Evolutionary conservation across 2,113 vertebrate genomes (phyloP).

Genomic region (Lutjanus erythropterus): DNA sequence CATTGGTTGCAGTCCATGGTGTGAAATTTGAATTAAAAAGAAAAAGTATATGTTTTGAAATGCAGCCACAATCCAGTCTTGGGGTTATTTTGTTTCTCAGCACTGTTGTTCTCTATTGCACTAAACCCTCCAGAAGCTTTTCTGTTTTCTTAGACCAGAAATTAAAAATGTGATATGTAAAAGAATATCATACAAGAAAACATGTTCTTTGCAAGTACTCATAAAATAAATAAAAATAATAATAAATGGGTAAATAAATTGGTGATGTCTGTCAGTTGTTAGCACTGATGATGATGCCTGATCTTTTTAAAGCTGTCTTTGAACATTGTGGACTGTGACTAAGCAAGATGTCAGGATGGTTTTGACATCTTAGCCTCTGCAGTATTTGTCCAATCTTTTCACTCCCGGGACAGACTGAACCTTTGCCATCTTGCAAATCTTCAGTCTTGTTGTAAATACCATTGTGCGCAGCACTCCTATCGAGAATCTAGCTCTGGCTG

Average conservation of each 20-base stretch:
- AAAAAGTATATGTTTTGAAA: no score
- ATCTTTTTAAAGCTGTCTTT: slow-evolving; percentile 20
- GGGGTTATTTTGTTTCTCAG: neutral
- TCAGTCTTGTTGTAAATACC: neutral
- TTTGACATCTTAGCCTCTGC: neutral
- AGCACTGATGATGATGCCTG: neutral
- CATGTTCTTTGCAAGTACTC: neutral
- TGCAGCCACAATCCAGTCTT: no score
- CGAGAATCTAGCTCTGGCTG: neutral
- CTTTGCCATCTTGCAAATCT: neutral
- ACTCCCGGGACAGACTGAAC: neutral
- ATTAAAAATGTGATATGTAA: neutral
- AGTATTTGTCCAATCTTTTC: slow-evolving; percentile 16
- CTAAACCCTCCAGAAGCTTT: neutral
- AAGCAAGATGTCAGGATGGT: slow-evolving; percentile 22
- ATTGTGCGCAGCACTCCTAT: neutral
- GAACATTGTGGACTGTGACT: slow-evolving; percentile 18
- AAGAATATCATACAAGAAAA: neutral
- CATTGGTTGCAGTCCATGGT: no score
- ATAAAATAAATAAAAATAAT: no score
- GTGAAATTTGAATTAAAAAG: no score
- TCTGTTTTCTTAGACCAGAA: neutral
- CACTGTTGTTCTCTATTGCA: neutral
- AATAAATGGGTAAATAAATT: neutral
- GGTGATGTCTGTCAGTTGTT: neutral